A percentile compares a stretch with the other conserved stretches of the same genome.
These are phyloP conservation scores for Agapornis roseicollis DNA, from an alignment of 2,113 vertebrate species.

Conservation along the genomic window DNA sequence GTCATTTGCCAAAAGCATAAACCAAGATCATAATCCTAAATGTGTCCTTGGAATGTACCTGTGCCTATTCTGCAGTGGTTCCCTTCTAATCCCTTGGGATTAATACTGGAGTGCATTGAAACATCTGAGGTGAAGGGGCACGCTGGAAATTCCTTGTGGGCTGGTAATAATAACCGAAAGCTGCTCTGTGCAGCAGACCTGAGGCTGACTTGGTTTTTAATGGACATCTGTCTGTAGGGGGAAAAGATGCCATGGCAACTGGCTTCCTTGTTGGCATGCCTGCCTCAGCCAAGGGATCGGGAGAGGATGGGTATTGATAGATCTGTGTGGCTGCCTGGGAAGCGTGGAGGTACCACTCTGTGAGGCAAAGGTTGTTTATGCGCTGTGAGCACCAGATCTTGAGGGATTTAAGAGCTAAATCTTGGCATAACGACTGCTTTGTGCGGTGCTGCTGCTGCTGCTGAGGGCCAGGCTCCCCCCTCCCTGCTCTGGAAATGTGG, in stretches of 20 bases:
- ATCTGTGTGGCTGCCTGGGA: background rate
- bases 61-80: background rate
- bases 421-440: constrained; percentile 63
- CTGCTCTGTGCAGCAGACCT: constrained; percentile 59
- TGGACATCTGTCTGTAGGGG: constrained; percentile 69
- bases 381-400: constrained; percentile 38
- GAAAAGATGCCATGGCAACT: constrained; percentile 66
- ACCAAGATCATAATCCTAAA: background rate
- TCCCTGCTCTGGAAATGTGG: background rate
- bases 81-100: constrained; percentile 32
- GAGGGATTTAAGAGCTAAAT: constrained; percentile 61
- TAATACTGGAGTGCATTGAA: constrained; percentile 2
- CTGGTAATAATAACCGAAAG: constrained; percentile 37
- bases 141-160: constrained; percentile 14
- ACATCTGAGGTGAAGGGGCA: constrained; percentile 47
- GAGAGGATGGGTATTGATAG: constrained; percentile 13
- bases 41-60: constrained; percentile 21
- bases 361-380: constrained; percentile 52
- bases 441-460: constrained; percentile 26
- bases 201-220: constrained; percentile 69
- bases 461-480: background rate
- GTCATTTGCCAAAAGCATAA: background rate
- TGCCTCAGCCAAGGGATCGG: background rate
- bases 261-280: constrained; percentile 45
- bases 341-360: background rate